These are phyloP conservation scores for Sthenelais limicola DNA, from an alignment of 2,888 invertebrate species.

Conservation along the genomic window DNA sequence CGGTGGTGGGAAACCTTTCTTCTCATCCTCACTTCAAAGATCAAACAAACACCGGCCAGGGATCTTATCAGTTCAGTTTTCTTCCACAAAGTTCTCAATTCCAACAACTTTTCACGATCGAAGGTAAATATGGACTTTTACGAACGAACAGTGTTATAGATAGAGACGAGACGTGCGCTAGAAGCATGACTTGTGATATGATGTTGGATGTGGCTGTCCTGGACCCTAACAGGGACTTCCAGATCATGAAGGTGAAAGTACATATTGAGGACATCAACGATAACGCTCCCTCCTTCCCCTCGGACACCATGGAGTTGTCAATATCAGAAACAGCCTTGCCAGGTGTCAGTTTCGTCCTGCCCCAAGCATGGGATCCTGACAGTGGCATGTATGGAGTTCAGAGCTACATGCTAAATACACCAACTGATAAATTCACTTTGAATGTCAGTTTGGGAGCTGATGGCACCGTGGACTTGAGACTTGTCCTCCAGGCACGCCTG, in stretches of 20 bases:
- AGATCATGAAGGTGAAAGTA: slow-evolving; percentile 49
- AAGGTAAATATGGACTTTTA: slow-evolving; percentile 37
- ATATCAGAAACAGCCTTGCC: slow-evolving; percentile 38
- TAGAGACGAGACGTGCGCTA: slow-evolving; percentile 45
- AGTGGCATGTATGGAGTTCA: slow-evolving; percentile 36
- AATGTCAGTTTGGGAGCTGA: slow-evolving; percentile 17
- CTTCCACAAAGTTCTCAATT: slow-evolving; percentile 18
- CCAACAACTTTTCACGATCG: slow-evolving; percentile 43
- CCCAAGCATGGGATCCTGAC: slow-evolving; percentile 38
- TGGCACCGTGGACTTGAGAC: slow-evolving; percentile 28
- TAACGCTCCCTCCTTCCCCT: slow-evolving; percentile 50
- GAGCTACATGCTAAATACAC: slow-evolving; percentile 13
- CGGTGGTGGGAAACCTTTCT: slow-evolving; percentile 42
- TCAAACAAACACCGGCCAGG: not conserved
- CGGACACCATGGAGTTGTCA: slow-evolving; percentile 18
- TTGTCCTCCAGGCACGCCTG: slow-evolving; percentile 13
- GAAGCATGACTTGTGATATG: slow-evolving; percentile 43
- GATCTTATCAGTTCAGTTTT: slow-evolving; percentile 36
- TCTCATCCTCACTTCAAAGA: slow-evolving; percentile 22
- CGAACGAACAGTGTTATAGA: slow-evolving; percentile 41
- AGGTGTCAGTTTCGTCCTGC: slow-evolving; percentile 32
- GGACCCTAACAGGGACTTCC: slow-evolving; percentile 42
- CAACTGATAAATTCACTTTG: slow-evolving; percentile 16
- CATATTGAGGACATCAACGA: slow-evolving; percentile 53
- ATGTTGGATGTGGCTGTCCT: slow-evolving; percentile 48